Conservation (phyloP, 2,113 vertebrate genomes). For the Tetrax tetrax region DNA sequence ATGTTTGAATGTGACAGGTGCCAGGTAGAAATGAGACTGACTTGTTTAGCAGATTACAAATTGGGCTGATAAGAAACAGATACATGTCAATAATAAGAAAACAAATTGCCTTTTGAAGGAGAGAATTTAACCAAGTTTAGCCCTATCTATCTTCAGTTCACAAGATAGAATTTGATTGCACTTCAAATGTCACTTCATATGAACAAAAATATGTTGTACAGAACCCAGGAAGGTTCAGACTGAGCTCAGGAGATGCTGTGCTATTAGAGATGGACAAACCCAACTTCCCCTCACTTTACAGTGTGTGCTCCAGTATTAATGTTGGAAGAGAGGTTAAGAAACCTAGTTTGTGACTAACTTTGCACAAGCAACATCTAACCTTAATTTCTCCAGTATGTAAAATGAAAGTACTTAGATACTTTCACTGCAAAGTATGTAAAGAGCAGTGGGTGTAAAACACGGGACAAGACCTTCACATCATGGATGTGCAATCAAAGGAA, state of each 20-base stretch:
- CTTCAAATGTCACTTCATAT: neutral
- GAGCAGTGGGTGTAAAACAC: neutral
- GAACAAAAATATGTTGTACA: neutral
- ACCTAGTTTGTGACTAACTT: neutral
- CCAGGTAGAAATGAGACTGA: neutral
- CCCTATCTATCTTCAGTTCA: neutral
- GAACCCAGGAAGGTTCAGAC: neutral
- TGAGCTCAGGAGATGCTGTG: neutral
- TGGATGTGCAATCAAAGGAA: neutral
- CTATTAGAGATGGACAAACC: neutral
- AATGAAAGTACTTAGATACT: neutral
- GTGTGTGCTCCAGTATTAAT: neutral
- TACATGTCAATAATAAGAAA: neutral
- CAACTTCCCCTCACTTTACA: neutral
- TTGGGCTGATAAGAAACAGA: neutral
- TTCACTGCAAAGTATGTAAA: neutral
- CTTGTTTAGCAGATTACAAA: neutral
- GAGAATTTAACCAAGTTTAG: neutral
- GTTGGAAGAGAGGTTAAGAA: neutral
- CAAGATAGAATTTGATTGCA: neutral
- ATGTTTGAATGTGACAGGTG: neutral
- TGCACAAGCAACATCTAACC: neutral
- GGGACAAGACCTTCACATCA: neutral
- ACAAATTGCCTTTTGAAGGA: neutral
- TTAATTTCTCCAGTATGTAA: neutral